Evolutionary conservation across 2,888 invertebrate genomes (phyloP), one percentile per base, ranked within the genome.

Genomic region (Morpho helenor): DNA sequence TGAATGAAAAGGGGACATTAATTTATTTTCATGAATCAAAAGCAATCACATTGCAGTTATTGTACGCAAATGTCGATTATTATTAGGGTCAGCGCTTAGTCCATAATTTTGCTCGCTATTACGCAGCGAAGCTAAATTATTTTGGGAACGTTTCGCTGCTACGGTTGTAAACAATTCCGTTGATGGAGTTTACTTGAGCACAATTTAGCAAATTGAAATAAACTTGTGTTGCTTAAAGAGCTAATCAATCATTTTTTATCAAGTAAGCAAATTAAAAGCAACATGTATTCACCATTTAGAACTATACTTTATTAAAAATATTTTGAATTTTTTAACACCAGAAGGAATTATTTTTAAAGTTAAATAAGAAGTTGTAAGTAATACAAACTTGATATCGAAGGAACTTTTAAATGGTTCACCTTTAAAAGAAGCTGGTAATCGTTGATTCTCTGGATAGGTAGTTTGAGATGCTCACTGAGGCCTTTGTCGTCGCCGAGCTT

Each of bases 371-470:
- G 31, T 1, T 3, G 31, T 31, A 2, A 31, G 31, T 31, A 31
- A 31, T 31, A 31, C 31, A 31, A 31, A 31, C 5, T 31, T 31
- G 1, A 31, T 31, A 31, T 22, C 1, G 5, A 9, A 7, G 31
- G 23, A 22, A 23, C 9, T 7, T 31, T 46, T 16, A 7, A 46
- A 46, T 46, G 40, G 5, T 7, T 62, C 62, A 97, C 98, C 96
- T 97, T 97, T 69, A 98, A 92, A 64, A 98, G 94, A 74, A 97
- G 95, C 90, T 98, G 97, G 87, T 98, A 98, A 92, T 98, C 97
- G 94, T 97, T 97, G 84, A 98, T 97, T 81, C 98, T 94, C 92
- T 98, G 97, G 79, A 97, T 96, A 72, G 98, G 97, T 74, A 98
- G 94, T 90, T 97, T 96, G 72, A 98, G 93, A 91, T 98, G 97